Evolutionary conservation across 2,888 invertebrate species (phyloP).

Genomic region (Papilio elwesi): DNA sequence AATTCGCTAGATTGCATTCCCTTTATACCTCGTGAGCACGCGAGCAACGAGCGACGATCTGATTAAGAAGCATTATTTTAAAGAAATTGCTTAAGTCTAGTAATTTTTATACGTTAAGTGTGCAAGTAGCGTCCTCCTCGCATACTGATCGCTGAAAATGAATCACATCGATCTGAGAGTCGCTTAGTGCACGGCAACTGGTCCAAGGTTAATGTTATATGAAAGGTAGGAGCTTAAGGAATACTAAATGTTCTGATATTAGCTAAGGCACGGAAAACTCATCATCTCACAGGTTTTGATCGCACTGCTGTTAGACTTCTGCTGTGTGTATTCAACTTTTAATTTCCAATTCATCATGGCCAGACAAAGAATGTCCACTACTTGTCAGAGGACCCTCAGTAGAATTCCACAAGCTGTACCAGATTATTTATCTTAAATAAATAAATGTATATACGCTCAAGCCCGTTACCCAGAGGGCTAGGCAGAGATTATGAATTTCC

Average conservation of each 20-base stretch:
- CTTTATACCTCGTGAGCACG: slow-evolving; percentile 14
- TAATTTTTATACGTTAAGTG: slow-evolving; percentile 24
- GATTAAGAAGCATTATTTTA: slow-evolving; percentile 32
- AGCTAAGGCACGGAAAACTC: no score
- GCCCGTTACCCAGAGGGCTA: no score
- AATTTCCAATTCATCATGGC: no score
- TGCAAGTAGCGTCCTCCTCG: neutral
- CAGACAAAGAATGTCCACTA: no score
- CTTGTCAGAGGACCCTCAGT: no score
- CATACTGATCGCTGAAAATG: slow-evolving; percentile 24
- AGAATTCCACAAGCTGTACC: no score
- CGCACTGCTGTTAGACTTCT: no score
- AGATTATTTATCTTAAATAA: no score
- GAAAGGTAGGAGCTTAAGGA: neutral
- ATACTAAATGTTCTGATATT: neutral
- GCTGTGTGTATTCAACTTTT: no score
- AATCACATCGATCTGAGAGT: slow-evolving; percentile 12
- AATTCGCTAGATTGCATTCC: slow-evolving; percentile 31
- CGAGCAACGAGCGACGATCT: slow-evolving; percentile 19
- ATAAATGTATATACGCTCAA: no score
- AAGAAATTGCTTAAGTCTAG: slow-evolving; percentile 28
- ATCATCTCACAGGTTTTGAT: no score
- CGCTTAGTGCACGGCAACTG: neutral
- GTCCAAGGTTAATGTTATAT: slow-evolving; percentile 8
- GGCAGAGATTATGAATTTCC: no score